These are phyloP conservation scores for Cantharis rustica DNA, from an alignment of 2,888 invertebrate genomes.

Conservation along the genomic window DNA sequence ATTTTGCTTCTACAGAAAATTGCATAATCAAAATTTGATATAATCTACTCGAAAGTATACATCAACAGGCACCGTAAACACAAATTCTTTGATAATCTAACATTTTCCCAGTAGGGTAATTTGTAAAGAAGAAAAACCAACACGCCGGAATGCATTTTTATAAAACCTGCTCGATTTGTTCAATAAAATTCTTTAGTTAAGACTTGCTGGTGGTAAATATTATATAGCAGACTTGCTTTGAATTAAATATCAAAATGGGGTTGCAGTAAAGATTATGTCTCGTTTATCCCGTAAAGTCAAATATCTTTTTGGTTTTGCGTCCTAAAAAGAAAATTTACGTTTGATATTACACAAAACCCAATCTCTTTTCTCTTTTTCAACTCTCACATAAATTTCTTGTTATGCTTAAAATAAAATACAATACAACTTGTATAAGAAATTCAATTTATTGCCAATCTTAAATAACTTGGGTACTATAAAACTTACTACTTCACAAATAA, in stretches of 20 bases:
- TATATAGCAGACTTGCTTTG: constrained; percentile 8
- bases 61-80: background rate
- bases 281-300: constrained; percentile 23
- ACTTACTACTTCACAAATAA: background rate
- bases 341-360: constrained; percentile 7
- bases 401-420: background rate
- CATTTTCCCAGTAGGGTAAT: background rate
- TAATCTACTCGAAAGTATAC: background rate
- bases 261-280: constrained; percentile 22
- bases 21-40: background rate
- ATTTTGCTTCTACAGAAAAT: constrained; percentile 1
- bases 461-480: background rate
- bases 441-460: background rate
- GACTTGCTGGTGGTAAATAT: constrained; percentile 17
- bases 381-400: background rate
- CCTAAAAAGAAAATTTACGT: constrained; percentile 6
- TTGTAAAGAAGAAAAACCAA: constrained; percentile 1
- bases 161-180: background rate
- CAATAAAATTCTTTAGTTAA: constrained; percentile 1
- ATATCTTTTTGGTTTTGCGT: constrained; percentile 10
- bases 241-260: constrained; percentile 16
- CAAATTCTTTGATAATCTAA: background rate
- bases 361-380: background rate
- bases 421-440: background rate
- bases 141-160: background rate